Percentiles rank a stretch among this genome's conserved stretches.
These are phyloP conservation scores for Harpagifer antarcticus DNA, from an alignment of 2,797 vertebrate genomes.

Conservation along the genomic window DNA sequence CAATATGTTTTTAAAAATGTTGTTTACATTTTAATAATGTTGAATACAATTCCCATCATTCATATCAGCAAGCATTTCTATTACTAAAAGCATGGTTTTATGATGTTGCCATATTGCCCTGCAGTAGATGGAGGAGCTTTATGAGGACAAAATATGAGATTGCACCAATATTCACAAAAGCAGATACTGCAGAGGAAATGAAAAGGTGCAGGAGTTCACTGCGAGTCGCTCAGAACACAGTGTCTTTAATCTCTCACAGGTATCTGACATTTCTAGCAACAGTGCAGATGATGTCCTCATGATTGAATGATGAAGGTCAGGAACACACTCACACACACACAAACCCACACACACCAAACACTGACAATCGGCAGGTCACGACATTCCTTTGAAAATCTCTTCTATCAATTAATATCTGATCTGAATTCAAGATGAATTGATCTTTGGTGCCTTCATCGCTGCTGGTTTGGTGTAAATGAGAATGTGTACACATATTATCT, in stretches of 20 bases:
- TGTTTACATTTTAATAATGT: background rate
- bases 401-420: conserved; percentile 38
- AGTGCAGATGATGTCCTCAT: conserved; percentile 54
- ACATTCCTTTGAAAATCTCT: conserved; percentile 21
- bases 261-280: conserved; percentile 60
- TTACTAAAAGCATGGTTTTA: conserved; percentile 7
- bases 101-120: conserved; percentile 5
- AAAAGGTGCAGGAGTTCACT: conserved; percentile 49
- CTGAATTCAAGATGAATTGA: conserved; percentile 1
- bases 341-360: background rate
- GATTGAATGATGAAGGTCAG: conserved; percentile 51
- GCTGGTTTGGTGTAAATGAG: background rate
- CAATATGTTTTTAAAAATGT: background rate
- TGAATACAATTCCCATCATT: background rate
- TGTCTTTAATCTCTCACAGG: conserved; percentile 74
- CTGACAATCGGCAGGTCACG: conserved; percentile 2
- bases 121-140: conserved; percentile 20
- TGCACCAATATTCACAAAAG: conserved; percentile 44
- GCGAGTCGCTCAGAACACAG: conserved; percentile 49
- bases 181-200: conserved; percentile 41
- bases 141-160: conserved; percentile 54
- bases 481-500: background rate
- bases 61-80: conserved; percentile 1
- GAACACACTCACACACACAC: conserved; percentile 16
- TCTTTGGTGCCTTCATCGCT: conserved; percentile 22